Evolutionary conservation across 2,888 invertebrate genomes (phyloP).

Genomic region (Cerastoderma edule): DNA sequence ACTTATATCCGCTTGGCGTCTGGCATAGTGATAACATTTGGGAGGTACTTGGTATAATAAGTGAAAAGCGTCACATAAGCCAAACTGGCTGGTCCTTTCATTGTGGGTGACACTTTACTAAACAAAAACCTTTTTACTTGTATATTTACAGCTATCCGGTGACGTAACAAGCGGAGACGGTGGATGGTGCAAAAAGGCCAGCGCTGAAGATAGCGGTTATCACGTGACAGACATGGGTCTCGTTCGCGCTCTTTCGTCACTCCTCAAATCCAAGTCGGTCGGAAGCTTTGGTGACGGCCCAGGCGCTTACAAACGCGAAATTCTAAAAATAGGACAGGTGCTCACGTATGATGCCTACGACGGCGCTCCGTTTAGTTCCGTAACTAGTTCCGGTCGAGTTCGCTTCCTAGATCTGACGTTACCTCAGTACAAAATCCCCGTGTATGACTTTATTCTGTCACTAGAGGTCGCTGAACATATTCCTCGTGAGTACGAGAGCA

Average conservation of each 20-base stretch:
- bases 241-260: conserved; percentile 12
- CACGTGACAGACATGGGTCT: conserved; percentile 18
- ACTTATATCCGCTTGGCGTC: no score
- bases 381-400: conserved; percentile 8
- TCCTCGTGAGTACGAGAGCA: conserved; percentile 7
- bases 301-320: conserved; percentile 58
- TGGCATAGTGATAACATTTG: no score
- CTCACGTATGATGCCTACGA: conserved; percentile 37
- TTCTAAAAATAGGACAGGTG: conserved; percentile 46
- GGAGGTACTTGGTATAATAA: no score
- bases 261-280: conserved; percentile 49
- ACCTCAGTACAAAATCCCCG: conserved; percentile 8
- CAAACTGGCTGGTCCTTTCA: no score
- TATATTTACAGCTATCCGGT: not conserved
- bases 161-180: conserved; percentile 17
- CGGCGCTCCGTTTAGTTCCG: conserved; percentile 7
- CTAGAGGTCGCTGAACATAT: conserved; percentile 22
- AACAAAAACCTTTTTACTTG: no score
- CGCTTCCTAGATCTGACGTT: conserved; percentile 5
- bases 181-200: conserved; percentile 14
- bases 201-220: conserved; percentile 6
- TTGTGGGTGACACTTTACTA: no score
- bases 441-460: conserved; percentile 12
- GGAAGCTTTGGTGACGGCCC: conserved; percentile 68
- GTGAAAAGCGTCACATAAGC: no score